Evolutionary conservation across 1,140 invertebrate species (phyloP), one percentile per base, ranked within the genome.

Genomic region (Zaprionus lachaisei): DNA sequence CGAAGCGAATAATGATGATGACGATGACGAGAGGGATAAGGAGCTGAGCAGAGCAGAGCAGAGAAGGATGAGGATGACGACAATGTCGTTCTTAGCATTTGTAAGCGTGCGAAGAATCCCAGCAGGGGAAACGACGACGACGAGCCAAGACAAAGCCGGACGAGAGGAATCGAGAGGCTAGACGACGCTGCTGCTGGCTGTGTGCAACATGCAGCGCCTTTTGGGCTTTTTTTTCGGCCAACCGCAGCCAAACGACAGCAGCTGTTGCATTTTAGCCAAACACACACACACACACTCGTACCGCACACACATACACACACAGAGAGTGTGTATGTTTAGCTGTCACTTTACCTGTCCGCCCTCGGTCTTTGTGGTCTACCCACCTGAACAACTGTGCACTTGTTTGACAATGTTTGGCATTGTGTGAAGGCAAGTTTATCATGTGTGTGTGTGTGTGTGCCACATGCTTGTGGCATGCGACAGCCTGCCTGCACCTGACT

Each of bases 231-330:
- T 67, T 66, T 66, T 56, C n/a, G 20, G 17, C 20, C 56, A 24
- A 56, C 56, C 26, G 41, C 65, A 44, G 31, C 64, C 65, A 68
- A 68, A 22, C 54, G 55, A 49, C 55, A 68, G 66, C 81, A 84
- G 81, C 81, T 84, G 81, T 84, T 84, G 81, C 81, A 84, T 68
- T 76, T 72, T 82, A 63, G 49, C 57, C 67, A 20, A 44, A n/a
- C 20, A 20, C 20, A 20, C 20, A 20, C 20, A 28, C 47, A 51
- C 47, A 51, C 20, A 51, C 47, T 11, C 7, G 0, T 31, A 9
- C 0, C 28, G 7, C 44, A 49, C 44, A 49, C 44, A 20, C 44
- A 22, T 6, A 44, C 22, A 22, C n/a, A 44, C 22, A 55, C 24
- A 54, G 1, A 54, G 1, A 26, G 11, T 38, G 37, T 38, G 37